Evolutionary conservation across 1,140 invertebrate genomes (phyloP).

Genomic region (Sinella curviseta): DNA sequence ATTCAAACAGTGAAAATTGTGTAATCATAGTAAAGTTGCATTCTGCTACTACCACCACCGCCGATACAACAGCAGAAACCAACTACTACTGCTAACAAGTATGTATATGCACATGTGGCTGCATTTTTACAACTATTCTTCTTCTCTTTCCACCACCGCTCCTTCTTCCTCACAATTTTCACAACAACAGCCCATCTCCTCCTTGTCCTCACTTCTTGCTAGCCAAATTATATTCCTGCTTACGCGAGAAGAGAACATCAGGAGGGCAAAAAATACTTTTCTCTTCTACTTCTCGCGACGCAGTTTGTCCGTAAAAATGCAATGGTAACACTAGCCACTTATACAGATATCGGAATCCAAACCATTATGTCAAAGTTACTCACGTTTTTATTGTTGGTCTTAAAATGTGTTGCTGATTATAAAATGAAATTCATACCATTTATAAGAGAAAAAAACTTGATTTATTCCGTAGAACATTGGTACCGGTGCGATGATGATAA

Average conservation of each 20-base stretch:
- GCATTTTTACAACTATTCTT: background rate
- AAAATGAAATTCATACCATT: conserved; percentile 1
- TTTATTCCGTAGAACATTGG: too few species aligned
- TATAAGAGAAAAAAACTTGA: background rate
- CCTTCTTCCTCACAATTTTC: background rate
- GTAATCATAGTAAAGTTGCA: background rate
- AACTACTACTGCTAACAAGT: background rate
- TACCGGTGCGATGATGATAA: too few species aligned
- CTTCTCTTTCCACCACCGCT: background rate
- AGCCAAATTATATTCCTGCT: background rate
- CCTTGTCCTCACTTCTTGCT: background rate
- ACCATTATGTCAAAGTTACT: background rate
- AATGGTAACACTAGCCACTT: too few species aligned
- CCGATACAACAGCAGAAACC: too few species aligned
- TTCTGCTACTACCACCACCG: background rate
- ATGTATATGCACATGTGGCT: background rate
- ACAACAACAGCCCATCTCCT: background rate
- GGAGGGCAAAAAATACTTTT: background rate
- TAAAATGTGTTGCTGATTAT: conserved; percentile 2
- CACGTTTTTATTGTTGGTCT: background rate
- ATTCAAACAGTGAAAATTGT: conserved; percentile 7
- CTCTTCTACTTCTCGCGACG: background rate
- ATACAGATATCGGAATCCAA: background rate
- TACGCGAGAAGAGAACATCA: background rate
- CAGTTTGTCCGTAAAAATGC: too few species aligned